phyloP scores from a whole-genome alignment of 2,113 vertebrate genomes.

The Emydura subglobosa region DNA sequence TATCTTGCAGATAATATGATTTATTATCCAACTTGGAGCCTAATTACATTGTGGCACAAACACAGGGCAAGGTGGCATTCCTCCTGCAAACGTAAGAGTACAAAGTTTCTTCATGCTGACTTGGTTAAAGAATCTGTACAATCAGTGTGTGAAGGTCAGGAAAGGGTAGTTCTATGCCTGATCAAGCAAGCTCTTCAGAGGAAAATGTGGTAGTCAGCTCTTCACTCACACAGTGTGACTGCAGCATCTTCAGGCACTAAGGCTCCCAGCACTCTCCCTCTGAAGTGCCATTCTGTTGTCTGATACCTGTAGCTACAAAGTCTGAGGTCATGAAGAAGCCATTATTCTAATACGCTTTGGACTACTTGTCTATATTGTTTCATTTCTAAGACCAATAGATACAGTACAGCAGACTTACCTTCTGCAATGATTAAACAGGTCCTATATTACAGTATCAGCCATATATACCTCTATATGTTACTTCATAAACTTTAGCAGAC shows the following conservation, averaged over 20 bases:
- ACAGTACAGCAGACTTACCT: neutral
- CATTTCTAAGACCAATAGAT: neutral
- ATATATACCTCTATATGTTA: neutral
- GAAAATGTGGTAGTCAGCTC: conserved; percentile 67
- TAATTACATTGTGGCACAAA: conserved; percentile 9
- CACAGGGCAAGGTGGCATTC: neutral
- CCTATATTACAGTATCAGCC: neutral
- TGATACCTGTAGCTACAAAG: neutral
- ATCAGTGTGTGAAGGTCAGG: conserved; percentile 69
- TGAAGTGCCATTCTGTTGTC: conserved; percentile 11
- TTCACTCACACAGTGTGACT: conserved; percentile 12
- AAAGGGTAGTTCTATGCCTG: conserved; percentile 17
- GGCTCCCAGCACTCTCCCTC: conserved; percentile 9
- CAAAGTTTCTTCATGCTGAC: conserved; percentile 43
- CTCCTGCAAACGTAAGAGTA: conserved; percentile 31
- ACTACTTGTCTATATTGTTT: neutral
- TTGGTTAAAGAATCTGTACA: conserved; percentile 49
- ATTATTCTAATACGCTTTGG: neutral
- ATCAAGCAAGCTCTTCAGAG: conserved; percentile 42
- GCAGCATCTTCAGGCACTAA: conserved; percentile 26
- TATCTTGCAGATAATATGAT: neutral
- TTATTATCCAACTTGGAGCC: neutral
- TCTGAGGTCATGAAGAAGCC: conserved; percentile 28
- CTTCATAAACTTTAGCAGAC: neutral
- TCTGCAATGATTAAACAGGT: neutral